Base-by-base conservation (phyloP, 2,888 invertebrate species). In the Halocaridina rubra region DNA sequence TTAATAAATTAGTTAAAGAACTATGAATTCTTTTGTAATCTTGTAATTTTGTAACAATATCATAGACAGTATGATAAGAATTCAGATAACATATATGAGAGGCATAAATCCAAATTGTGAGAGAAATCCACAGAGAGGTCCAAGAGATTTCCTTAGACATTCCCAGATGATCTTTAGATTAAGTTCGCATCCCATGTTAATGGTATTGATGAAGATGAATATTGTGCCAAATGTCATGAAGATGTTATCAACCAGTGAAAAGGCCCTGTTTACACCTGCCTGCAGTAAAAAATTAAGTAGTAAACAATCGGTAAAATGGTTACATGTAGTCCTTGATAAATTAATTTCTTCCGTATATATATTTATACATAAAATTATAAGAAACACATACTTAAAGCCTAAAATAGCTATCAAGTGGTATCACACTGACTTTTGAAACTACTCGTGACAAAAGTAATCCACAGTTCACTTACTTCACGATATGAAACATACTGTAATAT, bases 51-150 rank as follows among this genome's bases (percentile, higher is more conserved):
- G n/a, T n/a, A n/a, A n/a, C n/a, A n/a, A n/a, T n/a, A n/a, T n/a
- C n/a, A n/a, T n/a, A n/a, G n/a, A n/a, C n/a, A n/a, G n/a, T n/a
- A n/a, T n/a, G n/a, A n/a, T n/a, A n/a, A n/a, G n/a, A n/a, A n/a
- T n/a, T n/a, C n/a, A n/a, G n/a, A n/a, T n/a, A n/a, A n/a, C n/a
- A 89, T 90, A 90, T 90, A 92, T 92, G 90, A 92, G 74, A 7
- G 93, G 93, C 93, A 93, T 93, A 77, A 92, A 89, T 8, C 91
- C 80, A 89, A 92, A 92, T 89, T 93, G 92, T 32, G 92, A 92
- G 67, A 90, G 89, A 84, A 92, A 90, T 0, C 92, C 92, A 29
- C 92, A 92, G 2, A 90, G 89, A 0, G 92, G 92, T 10, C 92
- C 92, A 0, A 92, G 89, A 0, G 92, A 92, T 85, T 89, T 91